Evolutionary conservation across 2,797 vertebrate genomes (phyloP).

Genomic region (Phataginus tetradactyla): DNA sequence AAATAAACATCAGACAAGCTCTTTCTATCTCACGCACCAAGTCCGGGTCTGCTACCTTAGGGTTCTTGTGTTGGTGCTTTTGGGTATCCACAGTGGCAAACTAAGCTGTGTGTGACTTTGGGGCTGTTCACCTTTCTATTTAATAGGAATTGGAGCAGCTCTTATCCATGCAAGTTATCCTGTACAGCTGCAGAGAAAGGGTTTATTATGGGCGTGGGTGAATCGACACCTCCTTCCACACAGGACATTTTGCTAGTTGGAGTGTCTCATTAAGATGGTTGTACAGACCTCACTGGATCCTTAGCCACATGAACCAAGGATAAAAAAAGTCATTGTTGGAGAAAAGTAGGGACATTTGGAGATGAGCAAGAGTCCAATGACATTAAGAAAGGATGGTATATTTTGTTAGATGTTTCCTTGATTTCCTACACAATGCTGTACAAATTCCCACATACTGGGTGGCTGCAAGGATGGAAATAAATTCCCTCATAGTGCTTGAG

Average conservation of each 20-base stretch:
- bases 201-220: fast-evolving
- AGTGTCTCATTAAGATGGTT: neutral
- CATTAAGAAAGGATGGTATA: neutral
- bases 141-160: neutral
- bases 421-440: neutral
- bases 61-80: neutral
- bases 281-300: neutral
- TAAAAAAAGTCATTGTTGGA: fast-evolving
- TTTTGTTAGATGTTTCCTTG: neutral
- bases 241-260: neutral
- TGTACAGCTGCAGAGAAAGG: neutral
- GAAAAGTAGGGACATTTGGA: neutral
- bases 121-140: neutral
- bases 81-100: neutral
- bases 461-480: neutral
- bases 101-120: neutral
- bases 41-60: no score
- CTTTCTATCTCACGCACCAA: neutral
- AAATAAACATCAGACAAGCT: neutral
- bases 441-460: neutral
- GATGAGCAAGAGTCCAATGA: neutral
- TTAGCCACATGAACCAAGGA: neutral
- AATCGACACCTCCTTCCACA: neutral
- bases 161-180: neutral
- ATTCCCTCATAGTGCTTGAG: neutral